These are phyloP conservation scores for Hylaeus anthracinus DNA, from an alignment of 1,140 invertebrate genomes.

Conservation along the genomic window DNA sequence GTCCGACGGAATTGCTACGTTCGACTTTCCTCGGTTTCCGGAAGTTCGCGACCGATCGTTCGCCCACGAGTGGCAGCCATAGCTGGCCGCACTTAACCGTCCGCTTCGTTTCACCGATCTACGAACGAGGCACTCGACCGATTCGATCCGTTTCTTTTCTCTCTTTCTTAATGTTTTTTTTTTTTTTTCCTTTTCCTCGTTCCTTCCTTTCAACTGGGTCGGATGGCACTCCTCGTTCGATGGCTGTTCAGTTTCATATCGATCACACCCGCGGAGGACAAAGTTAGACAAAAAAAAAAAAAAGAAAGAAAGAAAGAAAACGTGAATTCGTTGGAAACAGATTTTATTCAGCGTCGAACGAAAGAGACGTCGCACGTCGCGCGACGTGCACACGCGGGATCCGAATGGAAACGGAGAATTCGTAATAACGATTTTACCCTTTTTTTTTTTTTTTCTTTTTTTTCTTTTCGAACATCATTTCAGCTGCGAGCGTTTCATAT, in stretches of 20 bases:
- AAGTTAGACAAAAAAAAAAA: neutral
- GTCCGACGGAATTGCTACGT: constrained; percentile 23
- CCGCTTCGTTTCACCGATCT: constrained; percentile 23
- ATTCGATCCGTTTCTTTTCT: neutral
- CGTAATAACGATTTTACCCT: constrained; percentile 8
- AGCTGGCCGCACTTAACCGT: constrained; percentile 17
- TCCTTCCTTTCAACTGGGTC: neutral
- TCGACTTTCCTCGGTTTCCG: constrained; percentile 44
- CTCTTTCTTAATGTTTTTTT: neutral
- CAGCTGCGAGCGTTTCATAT: neutral
- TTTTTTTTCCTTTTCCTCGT: neutral
- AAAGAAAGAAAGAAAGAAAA: neutral
- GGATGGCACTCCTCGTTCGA: constrained; percentile 11
- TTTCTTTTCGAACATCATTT: neutral
- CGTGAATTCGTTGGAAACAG: constrained; percentile 22
- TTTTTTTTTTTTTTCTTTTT: constrained; percentile 7
- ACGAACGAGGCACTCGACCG: constrained; percentile 4
- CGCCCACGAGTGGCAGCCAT: constrained; percentile 7
- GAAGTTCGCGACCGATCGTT: constrained; percentile 17
- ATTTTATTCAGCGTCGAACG: constrained; percentile 29
- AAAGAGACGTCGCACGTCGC: constrained; percentile 31
- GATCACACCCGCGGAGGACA: constrained; percentile 31
- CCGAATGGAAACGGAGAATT: constrained; percentile 18
- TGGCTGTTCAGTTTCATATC: constrained; percentile 38
- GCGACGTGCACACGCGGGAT: neutral